Base-by-base conservation (phyloP, 2,113 vertebrate species). In the Herpailurus yagouaroundi region DNA sequence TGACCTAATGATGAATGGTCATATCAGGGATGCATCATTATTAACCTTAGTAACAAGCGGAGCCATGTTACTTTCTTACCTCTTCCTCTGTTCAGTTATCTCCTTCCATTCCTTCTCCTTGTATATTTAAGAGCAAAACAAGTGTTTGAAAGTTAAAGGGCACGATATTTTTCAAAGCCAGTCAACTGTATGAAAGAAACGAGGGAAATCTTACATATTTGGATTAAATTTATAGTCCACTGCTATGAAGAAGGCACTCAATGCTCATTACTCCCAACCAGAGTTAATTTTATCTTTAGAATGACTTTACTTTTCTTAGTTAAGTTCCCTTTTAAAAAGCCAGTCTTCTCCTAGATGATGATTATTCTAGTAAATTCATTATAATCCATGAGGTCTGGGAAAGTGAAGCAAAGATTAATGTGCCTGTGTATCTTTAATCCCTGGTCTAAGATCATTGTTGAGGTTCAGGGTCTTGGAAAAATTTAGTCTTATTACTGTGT, bases 141-240 rank as follows among this genome's bases (percentile, higher is more conserved):
- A 80, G 74, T 91, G 2, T 97, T 94, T 91, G 23, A 73, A 95
- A 96, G 19, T 95, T 96, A 97, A 91, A 95, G 73, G 57, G 2
- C 66, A 92, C 3, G 31, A 10, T 19, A 25, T 31, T 76, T 90
- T 82, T 76, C 4, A 2, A 52, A 95, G 71, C 41, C 8, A 12
- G 13, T 31, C 50, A 50, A 36, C 55, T 7, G 16, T 84, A 31
- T 57, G 79, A 81, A 80, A 92, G 38, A 87, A 80, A 68, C 7
- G 90, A 66, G 31, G 63, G n/a, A 82, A 82, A 91, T 48, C 7
- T 33, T 82, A 91, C 93, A 74, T 94, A 83, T 89, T 63, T 89
- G 84, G 55, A 71, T 85, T 88, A 87, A 52, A 93, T 96, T 95
- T 92, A 91, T 38, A 76, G 91, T 89, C 5, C 29, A 66, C 18